Base-by-base conservation (phyloP, 2,888 invertebrate genomes). In the Cephus pulcher region DNA sequence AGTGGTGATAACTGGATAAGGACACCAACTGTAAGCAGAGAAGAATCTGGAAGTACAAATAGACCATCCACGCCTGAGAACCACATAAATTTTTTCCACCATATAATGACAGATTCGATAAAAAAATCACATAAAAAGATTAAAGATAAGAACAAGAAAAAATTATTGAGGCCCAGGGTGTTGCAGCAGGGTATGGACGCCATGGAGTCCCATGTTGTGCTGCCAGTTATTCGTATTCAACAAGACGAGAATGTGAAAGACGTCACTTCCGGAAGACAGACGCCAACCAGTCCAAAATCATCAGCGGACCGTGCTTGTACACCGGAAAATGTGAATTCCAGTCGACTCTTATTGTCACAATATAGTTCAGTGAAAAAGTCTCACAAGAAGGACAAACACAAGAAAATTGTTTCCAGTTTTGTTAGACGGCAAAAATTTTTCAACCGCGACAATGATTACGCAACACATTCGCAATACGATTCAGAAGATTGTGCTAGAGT, bases 111-210 rank as follows among this genome's bases (percentile, higher is more conserved):
- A 4, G 87, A 88, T 81, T 90, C 90, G 0, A 90, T 90, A 12
- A 90, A 90, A 78, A 90, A 88, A 75, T 90, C 90, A 0, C 89
- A 90, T 77, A 87, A 86, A 40, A 90, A 90, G 34, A 80, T 86
- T 23, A 90, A 90, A 73, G 88, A 87, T 35, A 82, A 84, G 37
- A 88, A 88, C 69, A 87, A 84, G 15, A 88, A 84, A 73, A 81
- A 79, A 33, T 73, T 88, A 9, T 82, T 88, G n/a, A 87, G 83
- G 75, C 81, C 86, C 0, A 84, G 84, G 75, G 78, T 78, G 12
- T 74, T 77, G 11, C 34, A 80, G 1, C 71, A 80, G 33, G 71
- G 71, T 33, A 71, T 12, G 32, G 71, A 71, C 12, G 34, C 6
- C 33, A 71, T 71, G 34, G 71, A 71, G 71, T 71, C 33, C 33